Evolutionary conservation across 2,113 vertebrate genomes (phyloP), one percentile per base, ranked within the genome.

Genomic region (Clarias magur): DNA sequence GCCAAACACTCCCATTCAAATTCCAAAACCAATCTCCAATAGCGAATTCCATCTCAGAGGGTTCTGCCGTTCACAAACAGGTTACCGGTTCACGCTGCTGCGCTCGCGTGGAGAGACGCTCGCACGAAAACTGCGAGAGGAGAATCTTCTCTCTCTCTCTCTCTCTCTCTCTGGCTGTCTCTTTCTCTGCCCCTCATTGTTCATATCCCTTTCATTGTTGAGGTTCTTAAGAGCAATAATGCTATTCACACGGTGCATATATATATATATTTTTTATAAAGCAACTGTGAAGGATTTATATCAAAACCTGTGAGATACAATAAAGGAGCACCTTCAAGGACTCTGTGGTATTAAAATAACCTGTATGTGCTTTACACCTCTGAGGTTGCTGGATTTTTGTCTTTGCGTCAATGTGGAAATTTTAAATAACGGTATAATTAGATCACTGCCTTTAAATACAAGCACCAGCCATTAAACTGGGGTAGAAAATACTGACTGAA

Each of bases 1-100:
- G 88, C 89, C 88, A 59, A 34, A 90, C 92, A 93, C 92, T 90
- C 89, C 91, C 90, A 93, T 93, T 95, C 92, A 93, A 91, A 93
- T 94, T 93, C 86, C 89, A 92, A 93, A 94, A 91, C 56, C 91
- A 94, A 94, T 95, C 91, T 94, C 88, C 90, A 91, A 85, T 88
- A 89, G 92, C 85, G 87, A 92, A 91, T 86, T 92, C 89, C 89
- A 93, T 93, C 93, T 94, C 88, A 59, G 91, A 91, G 67, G 87
- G 88, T 75, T n/a, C 85, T 92, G 91, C 89, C 88, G 88, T 93
- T 86, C 88, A 85, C 88, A 89, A 91, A 92, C 90, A 91, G 90
- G 83, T 72, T 86, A 89, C 54, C 38, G 86, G 75, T 87, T 84
- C 67, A 89, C 17, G 54, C 38, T 60, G 89, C 81, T 75, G 82